Percentiles rank a stretch among this genome's conserved stretches.
Conservation (phyloP, 2,797 vertebrate genomes). For the Eidolon dupreanum region DNA sequence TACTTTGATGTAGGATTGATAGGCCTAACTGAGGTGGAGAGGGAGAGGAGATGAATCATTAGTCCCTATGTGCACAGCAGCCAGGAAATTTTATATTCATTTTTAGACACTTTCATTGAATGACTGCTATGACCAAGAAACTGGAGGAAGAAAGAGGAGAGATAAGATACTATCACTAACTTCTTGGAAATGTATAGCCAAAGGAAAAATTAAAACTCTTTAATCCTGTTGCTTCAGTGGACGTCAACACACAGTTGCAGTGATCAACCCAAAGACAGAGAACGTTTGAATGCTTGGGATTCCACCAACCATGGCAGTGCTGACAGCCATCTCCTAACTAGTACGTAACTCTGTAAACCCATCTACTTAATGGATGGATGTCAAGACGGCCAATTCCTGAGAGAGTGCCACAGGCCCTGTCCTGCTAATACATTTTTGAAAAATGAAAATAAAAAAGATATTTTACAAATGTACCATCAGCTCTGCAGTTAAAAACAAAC, state of each 20-base stretch:
- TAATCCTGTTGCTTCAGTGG: neutral
- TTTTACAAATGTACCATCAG: neutral
- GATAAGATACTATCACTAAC: neutral
- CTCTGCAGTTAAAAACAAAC: slow-evolving; percentile 41
- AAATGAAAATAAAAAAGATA: slow-evolving; percentile 11
- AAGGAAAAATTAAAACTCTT: neutral
- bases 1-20: neutral
- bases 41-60: neutral
- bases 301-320: neutral
- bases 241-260: neutral
- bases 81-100: neutral
- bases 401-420: neutral
- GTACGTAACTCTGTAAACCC: neutral
- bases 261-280: neutral
- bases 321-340: neutral
- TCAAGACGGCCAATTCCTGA: neutral
- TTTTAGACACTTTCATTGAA: slow-evolving; percentile 12
- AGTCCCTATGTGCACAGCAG: neutral
- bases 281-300: neutral
- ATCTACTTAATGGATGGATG: neutral
- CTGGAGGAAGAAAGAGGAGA: neutral
- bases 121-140: slow-evolving; percentile 1
- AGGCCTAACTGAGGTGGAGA: neutral
- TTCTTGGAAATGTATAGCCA: neutral
- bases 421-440: neutral